A percentile compares a stretch with the other conserved stretches of the same genome.
phyloP scores from a whole-genome alignment of 2,888 invertebrate genomes.

The Apotomis capreana region DNA sequence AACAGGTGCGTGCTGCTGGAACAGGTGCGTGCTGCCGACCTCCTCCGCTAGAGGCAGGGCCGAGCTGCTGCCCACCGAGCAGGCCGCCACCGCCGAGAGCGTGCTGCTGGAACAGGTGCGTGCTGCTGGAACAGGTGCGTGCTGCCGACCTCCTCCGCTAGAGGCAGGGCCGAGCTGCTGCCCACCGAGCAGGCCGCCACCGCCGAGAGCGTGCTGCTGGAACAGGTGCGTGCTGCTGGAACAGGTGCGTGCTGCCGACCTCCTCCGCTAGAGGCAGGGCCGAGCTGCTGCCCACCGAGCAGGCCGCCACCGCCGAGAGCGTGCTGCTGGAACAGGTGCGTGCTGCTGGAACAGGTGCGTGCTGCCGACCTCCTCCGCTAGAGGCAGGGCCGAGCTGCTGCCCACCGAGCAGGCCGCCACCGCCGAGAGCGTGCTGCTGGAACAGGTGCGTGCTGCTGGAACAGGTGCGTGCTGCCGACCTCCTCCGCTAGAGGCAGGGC shows the following conservation, averaged over 20 bases:
- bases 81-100: conserved; percentile 65
- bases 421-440: conserved; percentile 80
- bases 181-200: conserved; percentile 49
- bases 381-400: conserved; percentile 79
- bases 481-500: conserved; percentile 58
- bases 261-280: conserved; percentile 68
- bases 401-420: conserved; percentile 85
- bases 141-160: too few species aligned
- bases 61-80: too few species aligned
- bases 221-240: too few species aligned
- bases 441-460: conserved; percentile 76
- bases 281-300: conserved; percentile 85
- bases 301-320: conserved; percentile 86
- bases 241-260: too few species aligned
- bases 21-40: too few species aligned
- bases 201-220: too few species aligned
- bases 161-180: too few species aligned
- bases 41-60: conserved; percentile 41
- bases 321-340: conserved; percentile 69
- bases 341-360: conserved; percentile 69
- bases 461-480: conserved; percentile 81
- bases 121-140: conserved; percentile 66
- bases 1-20: conserved; percentile 61
- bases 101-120: conserved; percentile 73
- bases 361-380: too few species aligned